A percentile compares a stretch with the other conserved stretches of the same genome.
Conservation (phyloP, 2,888 invertebrate genomes). For the Plebejus argus region DNA sequence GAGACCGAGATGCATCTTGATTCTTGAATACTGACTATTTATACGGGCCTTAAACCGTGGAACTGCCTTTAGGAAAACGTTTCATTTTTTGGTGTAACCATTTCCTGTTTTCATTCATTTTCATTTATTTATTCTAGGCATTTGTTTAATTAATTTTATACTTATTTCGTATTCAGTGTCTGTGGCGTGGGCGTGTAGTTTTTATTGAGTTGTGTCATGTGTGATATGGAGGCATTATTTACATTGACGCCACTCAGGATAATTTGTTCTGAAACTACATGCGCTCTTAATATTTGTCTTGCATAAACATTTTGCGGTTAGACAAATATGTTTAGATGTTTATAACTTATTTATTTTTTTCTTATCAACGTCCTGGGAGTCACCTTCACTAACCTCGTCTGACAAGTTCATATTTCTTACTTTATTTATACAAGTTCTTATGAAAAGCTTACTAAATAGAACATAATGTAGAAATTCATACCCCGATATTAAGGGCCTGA, state of each 20-base stretch:
- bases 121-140: neutral
- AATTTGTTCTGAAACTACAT: neutral
- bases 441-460: neutral
- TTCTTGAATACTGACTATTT: too few relatives aligned
- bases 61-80: too few relatives aligned
- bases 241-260: neutral
- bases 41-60: too few relatives aligned
- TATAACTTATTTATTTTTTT: constrained; percentile 2
- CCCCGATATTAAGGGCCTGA: too few relatives aligned
- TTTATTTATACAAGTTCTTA: neutral
- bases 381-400: neutral
- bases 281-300: neutral
- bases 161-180: neutral
- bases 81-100: too few relatives aligned
- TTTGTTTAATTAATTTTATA: neutral
- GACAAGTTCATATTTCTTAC: neutral
- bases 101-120: too few relatives aligned
- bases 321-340: constrained; percentile 13
- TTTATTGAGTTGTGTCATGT: constrained; percentile 10
- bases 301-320: neutral
- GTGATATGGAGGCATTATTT: neutral
- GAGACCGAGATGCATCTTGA: too few relatives aligned
- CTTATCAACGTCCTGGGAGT: constrained; percentile 1
- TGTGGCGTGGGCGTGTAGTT: neutral
- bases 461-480: too few relatives aligned